These are phyloP conservation scores for Chaetogeoica ovagalla DNA, from an alignment of 2,888 invertebrate genomes.

Conservation along the genomic window DNA sequence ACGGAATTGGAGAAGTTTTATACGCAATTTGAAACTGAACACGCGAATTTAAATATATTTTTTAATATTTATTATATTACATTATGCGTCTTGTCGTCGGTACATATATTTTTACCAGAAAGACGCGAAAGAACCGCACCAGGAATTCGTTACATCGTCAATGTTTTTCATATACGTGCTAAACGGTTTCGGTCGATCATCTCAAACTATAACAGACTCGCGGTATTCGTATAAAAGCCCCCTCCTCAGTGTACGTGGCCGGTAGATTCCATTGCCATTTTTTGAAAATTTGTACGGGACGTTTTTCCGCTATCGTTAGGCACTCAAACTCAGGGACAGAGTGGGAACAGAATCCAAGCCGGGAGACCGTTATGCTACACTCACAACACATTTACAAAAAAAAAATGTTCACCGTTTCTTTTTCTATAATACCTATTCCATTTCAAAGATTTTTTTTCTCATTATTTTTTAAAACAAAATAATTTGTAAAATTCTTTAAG, in stretches of 20 bases:
- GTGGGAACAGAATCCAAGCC: too few species aligned
- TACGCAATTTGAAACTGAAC: conserved; percentile 47
- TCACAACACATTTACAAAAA: too few species aligned
- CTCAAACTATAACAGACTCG: conserved; percentile 43
- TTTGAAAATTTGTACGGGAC: too few species aligned
- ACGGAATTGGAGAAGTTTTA: conserved; percentile 1
- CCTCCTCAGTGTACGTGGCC: not conserved
- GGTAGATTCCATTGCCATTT: too few species aligned
- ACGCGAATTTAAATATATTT: conserved; percentile 21
- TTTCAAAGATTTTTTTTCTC: too few species aligned
- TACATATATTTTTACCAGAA: conserved; percentile 45
- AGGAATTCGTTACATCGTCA: conserved; percentile 48
- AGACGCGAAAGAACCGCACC: conserved; percentile 29
- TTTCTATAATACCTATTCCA: too few species aligned
- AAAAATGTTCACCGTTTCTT: too few species aligned
- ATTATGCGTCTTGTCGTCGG: conserved; percentile 32
- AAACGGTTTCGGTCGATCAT: conserved; percentile 50
- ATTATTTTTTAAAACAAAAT: too few species aligned
- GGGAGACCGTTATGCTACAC: too few species aligned
- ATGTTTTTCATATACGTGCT: conserved; percentile 37
- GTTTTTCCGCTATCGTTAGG: too few species aligned
- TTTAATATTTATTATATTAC: not conserved
- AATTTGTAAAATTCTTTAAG: too few species aligned
- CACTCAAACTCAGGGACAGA: too few species aligned
- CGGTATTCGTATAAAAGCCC: conserved; percentile 25